Base-by-base conservation (phyloP, 2,113 vertebrate genomes). In the Bubo blakistoni region DNA sequence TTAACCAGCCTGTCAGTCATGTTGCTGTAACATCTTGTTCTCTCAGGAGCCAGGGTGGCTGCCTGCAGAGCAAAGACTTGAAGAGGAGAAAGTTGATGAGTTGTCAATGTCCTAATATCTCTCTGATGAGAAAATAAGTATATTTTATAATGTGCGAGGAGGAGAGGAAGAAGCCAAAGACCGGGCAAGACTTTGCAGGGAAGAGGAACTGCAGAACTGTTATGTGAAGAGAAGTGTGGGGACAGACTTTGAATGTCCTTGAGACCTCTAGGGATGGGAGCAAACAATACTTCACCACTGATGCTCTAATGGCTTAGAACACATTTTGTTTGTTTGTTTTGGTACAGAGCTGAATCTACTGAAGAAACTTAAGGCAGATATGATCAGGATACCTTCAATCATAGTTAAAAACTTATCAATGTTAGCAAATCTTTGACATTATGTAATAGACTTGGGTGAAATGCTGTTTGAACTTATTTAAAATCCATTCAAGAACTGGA, bases 1-100 rank as follows among this genome's bases (percentile, higher is more conserved):
- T 51, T 67, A 32, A 40, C 10, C 36, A 34, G 11, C 14, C 26
- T 25, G 22, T 8, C 7, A 0, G 15, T 86, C 58, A 1, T 1
- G 0, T 9, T 46, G 16, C 52, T 0, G 0, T 40, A 16, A 26
- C 34, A 16, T 25, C 34, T 17, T n/a, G 38, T 26, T 59, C n/a
- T 25, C 61, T n/a, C 9, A 9, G 49, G 17, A 52, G 32, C 12
- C 13, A 32, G 24, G 20, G 26, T n/a, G 30, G n/a, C n/a, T 87
- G 32, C 29, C 27, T 54, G 25, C 25, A 51, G 29, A 65, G 38
- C 25, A 34, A 32, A 65, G 20, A 13, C 51, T 63, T 54, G 14
- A 62, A 57, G 34, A 78, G 22, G 8, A 77, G 54, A 81, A 77
- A 85, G 8, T 17, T 63, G 55, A 47, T 47, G 36, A 11, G 4